These are phyloP conservation scores for Alitta virens DNA, from an alignment of 2,888 invertebrate genomes.

Conservation along the genomic window DNA sequence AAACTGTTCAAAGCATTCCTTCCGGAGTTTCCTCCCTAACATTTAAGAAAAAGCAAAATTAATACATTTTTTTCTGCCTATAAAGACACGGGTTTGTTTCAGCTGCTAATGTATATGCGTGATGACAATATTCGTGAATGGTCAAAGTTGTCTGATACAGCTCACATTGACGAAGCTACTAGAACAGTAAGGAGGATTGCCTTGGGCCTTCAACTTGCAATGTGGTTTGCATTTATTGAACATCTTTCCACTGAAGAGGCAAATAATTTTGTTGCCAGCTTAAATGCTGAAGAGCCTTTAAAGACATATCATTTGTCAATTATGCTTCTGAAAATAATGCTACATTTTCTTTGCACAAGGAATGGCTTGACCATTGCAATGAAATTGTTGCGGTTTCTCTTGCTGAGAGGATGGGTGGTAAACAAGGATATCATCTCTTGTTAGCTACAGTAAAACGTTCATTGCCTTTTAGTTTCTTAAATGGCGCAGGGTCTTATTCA, in stretches of 20 bases:
- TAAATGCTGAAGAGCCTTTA: too few relatives aligned
- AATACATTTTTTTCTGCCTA: neutral
- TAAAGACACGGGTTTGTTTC: neutral
- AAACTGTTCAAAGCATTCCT: constrained; percentile 17
- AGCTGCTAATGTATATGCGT: too few relatives aligned
- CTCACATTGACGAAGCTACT: neutral
- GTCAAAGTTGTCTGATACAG: too few relatives aligned
- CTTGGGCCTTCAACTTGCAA: constrained; percentile 1
- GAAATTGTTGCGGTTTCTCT: constrained; percentile 23
- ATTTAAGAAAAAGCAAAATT: too few relatives aligned
- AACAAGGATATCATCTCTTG: constrained; percentile 23
- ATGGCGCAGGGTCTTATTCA: constrained; percentile 29
- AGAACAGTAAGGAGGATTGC: constrained; percentile 1
- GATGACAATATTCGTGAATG: too few relatives aligned
- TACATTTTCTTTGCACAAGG: constrained; percentile 24
- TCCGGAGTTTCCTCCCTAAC: neutral
- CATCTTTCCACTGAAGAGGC: neutral
- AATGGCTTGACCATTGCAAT: constrained; percentile 27
- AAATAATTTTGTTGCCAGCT: neutral
- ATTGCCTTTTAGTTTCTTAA: constrained; percentile 4
- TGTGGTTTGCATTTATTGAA: neutral
- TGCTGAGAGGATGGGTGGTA: constrained; percentile 26
- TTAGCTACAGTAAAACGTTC: constrained; percentile 24
- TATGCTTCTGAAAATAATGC: constrained; percentile 1
- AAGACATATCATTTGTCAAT: neutral